Conservation (phyloP, 2,888 invertebrate species). For the Alsophila aescularia region DNA sequence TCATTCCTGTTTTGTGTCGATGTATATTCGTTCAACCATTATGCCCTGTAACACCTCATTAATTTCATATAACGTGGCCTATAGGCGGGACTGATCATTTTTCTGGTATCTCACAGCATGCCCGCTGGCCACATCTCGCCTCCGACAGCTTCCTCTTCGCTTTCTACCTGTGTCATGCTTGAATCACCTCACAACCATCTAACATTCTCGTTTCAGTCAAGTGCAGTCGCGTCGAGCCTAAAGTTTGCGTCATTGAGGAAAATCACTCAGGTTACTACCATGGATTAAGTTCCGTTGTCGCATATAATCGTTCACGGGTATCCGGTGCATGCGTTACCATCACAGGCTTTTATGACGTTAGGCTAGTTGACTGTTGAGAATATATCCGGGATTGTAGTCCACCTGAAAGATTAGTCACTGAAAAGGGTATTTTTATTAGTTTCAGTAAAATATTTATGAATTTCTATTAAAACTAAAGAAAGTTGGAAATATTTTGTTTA, state of each 20-base stretch:
- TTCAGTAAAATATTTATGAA: too few species aligned
- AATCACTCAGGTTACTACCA: conserved; percentile 58
- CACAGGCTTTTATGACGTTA: not conserved
- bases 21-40: too few species aligned
- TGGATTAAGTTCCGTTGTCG: conserved; percentile 33
- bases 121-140: not conserved
- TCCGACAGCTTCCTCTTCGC: conserved; percentile 16
- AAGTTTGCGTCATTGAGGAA: conserved; percentile 64
- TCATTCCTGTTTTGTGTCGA: too few species aligned
- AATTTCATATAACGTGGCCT: not conserved
- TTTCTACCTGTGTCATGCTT: conserved; percentile 43
- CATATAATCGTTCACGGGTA: conserved; percentile 43
- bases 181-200: conserved; percentile 51
- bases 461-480: too few species aligned
- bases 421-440: too few species aligned
- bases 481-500: too few species aligned
- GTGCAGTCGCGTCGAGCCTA: conserved; percentile 63
- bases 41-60: too few species aligned
- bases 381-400: too few species aligned
- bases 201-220: conserved; percentile 66
- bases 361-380: too few species aligned
- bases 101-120: not conserved
- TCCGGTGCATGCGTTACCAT: conserved; percentile 46
- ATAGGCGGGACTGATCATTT: not conserved
- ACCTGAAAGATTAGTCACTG: too few species aligned